These are phyloP conservation scores for Corbicula japonica DNA, from an alignment of 2,888 invertebrate species.

Conservation along the genomic window DNA sequence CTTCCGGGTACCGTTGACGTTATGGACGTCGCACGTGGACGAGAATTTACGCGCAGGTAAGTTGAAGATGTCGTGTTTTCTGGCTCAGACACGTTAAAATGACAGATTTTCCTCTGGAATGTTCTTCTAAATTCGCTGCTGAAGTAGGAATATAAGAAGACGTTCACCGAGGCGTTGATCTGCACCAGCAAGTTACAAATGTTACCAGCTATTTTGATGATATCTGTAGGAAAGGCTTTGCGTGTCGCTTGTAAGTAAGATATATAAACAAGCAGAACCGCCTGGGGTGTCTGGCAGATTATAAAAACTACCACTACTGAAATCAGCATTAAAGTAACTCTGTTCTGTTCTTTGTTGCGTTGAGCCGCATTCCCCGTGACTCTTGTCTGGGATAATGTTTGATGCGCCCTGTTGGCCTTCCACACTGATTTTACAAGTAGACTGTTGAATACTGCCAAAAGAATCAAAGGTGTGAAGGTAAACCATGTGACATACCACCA, in stretches of 20 bases:
- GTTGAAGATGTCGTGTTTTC: too few relatives aligned
- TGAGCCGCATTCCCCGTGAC: conserved; percentile 47
- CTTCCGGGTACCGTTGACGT: too few relatives aligned
- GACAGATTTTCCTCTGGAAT: conserved; percentile 81
- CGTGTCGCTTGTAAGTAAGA: conserved; percentile 68
- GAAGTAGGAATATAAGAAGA: conserved; percentile 92
- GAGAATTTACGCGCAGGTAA: too few relatives aligned
- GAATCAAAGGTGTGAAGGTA: conserved; percentile 90
- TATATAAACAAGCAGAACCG: conserved; percentile 88
- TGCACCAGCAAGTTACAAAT: conserved; percentile 91
- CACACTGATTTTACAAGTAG: conserved; percentile 90
- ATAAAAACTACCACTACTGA: conserved; percentile 92
- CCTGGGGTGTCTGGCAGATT: conserved; percentile 91
- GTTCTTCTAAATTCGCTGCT: conserved; percentile 92
- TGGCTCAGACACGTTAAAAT: too few relatives aligned
- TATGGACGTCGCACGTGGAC: too few relatives aligned
- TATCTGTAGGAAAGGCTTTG: conserved; percentile 53
- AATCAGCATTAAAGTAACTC: conserved; percentile 92
- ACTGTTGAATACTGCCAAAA: conserved; percentile 91
- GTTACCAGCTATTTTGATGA: conserved; percentile 89
- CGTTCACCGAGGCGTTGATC: conserved; percentile 92
- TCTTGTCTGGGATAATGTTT: conserved; percentile 69
- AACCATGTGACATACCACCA: conserved; percentile 87
- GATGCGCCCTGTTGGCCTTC: conserved; percentile 72
- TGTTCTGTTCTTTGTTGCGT: conserved; percentile 84